phyloP scores from a whole-genome alignment of 2,797 vertebrate genomes.

The Tadarida brasiliensis region DNA sequence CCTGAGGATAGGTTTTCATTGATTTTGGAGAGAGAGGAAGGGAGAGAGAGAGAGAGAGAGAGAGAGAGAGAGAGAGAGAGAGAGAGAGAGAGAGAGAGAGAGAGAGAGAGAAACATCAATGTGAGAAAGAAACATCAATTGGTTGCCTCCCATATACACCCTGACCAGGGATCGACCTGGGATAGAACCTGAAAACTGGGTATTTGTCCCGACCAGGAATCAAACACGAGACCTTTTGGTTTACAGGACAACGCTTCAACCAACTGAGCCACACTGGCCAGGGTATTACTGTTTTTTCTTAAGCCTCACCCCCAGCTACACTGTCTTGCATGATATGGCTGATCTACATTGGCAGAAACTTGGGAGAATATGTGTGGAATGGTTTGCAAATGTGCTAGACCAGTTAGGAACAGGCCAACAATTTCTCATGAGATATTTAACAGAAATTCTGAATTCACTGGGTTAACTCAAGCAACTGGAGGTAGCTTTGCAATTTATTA shows the following conservation, averaged over 20 bases:
- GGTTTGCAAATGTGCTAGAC: background rate
- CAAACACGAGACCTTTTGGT: background rate
- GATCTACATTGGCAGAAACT: background rate
- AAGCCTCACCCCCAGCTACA: background rate
- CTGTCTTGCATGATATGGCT: background rate
- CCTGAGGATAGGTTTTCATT: background rate
- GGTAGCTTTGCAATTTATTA: background rate
- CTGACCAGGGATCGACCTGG: background rate
- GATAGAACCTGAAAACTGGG: background rate
- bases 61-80: background rate
- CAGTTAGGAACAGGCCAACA: background rate
- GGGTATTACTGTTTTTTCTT: background rate
- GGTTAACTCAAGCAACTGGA: background rate
- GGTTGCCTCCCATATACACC: background rate
- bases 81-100: background rate
- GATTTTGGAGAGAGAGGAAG: background rate
- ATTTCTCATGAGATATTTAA: slow-evolving; percentile 6
- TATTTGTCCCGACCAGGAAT: background rate
- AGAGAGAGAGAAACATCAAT: background rate
- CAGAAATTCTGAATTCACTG: background rate
- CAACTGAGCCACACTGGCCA: background rate
- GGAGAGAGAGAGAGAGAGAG: background rate
- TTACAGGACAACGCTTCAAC: background rate
- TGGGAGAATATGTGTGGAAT: background rate
- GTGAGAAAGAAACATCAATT: background rate